Evolutionary conservation across 2,113 vertebrate genomes (phyloP), one percentile per base, ranked within the genome.

Genomic region (Antechinus flavipes): DNA sequence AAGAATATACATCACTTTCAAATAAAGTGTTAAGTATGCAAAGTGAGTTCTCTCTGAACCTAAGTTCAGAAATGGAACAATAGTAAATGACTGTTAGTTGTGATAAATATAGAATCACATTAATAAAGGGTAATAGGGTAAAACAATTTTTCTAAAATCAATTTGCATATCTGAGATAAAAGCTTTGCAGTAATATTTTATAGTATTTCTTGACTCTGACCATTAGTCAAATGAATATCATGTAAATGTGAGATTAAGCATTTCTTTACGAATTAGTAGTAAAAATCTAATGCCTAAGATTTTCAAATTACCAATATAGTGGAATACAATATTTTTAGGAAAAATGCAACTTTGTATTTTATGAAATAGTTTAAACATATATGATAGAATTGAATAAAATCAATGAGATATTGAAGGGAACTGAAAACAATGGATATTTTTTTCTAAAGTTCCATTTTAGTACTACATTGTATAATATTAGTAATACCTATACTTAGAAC

Each of bases 261-360:
- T 54, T 95, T 96, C 91, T 97, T 55, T 91, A 94, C 89, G 93
- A 95, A 96, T 89, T 96, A 94, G 24, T 35, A 89, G 90, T 68
- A 47, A 92, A 92, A 61, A 95, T 97, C 98, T 98, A 91, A 97
- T 96, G 50, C 49, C 22, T 92, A 42, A 58, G 47, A 90, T 25
- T 68, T 68, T 25, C 90, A 42, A n/a, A 50, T 9, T 93, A 91
- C 90, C 68, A 91, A 56, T 90, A 55, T 93, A 68, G 92, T 93
- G 95, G 68, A 95, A 22, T 42, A 91, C 61, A 12, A 30, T 14
- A 53, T 27, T 95, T 25, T 91, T 97, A 93, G 89, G 25, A 92
- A 16, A 46, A 92, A 55, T 89, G 26, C 4, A 90, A 56, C 47
- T 92, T 96, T 95, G n/a, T 92, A 58, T 93, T 95, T 97, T 96